Conservation (phyloP, 2,113 vertebrate species). For the Riparia riparia region DNA sequence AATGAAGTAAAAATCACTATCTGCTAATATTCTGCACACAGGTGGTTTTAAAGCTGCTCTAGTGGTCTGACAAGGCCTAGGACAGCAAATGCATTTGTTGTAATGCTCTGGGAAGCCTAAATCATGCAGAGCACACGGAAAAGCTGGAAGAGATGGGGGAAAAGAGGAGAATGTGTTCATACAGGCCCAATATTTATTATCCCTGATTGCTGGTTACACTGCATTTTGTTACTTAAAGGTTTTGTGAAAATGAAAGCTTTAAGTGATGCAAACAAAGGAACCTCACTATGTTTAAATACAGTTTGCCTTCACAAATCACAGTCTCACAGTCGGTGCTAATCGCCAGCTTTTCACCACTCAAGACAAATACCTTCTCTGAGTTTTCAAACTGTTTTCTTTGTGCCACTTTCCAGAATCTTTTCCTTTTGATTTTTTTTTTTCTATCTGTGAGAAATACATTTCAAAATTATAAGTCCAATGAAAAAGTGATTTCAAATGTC, state of each 20-base stretch:
- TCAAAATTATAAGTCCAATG: neutral
- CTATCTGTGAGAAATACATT: neutral
- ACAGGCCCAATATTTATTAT: neutral
- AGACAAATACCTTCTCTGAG: neutral
- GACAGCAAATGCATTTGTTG: neutral
- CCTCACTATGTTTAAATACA: neutral
- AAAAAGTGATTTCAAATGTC: neutral
- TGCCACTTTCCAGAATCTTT: neutral
- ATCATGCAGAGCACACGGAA: fast-evolving
- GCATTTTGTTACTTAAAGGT: neutral
- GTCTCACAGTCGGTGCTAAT: neutral
- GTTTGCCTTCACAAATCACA: slow-evolving; percentile 34
- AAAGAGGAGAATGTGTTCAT: neutral
- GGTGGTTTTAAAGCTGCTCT: neutral
- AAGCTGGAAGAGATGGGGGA: neutral
- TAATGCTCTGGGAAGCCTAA: neutral
- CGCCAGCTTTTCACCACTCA: neutral
- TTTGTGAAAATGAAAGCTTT: neutral
- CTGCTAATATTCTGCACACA: neutral
- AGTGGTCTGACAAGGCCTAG: neutral
- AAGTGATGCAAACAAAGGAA: neutral
- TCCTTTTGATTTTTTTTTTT: neutral
- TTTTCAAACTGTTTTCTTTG: neutral
- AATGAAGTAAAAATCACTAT: neutral
- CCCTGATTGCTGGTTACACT: neutral